These are phyloP conservation scores for Marasmarcha lunaedactyla DNA, from an alignment of 2,888 invertebrate species.

Conservation along the genomic window DNA sequence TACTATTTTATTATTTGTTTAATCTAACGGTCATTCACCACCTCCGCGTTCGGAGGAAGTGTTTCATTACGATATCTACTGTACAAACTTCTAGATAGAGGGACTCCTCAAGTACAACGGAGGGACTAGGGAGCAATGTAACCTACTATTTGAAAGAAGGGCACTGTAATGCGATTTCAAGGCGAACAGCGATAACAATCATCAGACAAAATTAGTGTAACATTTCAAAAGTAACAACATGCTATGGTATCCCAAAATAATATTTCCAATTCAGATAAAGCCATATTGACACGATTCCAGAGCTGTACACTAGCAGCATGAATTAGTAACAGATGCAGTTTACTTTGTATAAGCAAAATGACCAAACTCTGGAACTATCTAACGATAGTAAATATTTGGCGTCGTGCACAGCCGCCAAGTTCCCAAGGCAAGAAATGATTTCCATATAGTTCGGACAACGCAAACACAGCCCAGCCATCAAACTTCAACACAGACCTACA, in stretches of 20 bases:
- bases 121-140: no score
- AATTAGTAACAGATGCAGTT: no score
- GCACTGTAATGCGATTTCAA: no score
- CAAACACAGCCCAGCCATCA: conserved; percentile 57
- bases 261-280: no score
- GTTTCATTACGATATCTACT: conserved; percentile 1
- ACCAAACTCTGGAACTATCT: conserved; percentile 32
- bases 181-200: no score
- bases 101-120: background rate
- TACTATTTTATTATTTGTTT: conserved; percentile 17
- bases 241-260: no score
- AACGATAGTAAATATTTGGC: conserved; percentile 56
- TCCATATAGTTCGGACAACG: conserved; percentile 50
- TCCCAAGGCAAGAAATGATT: conserved; percentile 59
- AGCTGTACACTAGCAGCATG: no score
- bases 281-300: no score
- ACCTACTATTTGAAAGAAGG: no score
- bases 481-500: conserved; percentile 56
- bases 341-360: background rate
- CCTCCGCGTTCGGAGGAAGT: conserved; percentile 9
- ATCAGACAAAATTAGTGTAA: no score
- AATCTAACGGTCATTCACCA: conserved; percentile 14
- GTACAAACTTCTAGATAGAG: background rate
- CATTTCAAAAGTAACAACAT: no score
- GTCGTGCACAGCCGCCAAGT: conserved; percentile 49